These are phyloP conservation scores for Geococcyx californianus DNA, from an alignment of 2,113 vertebrate species.

Conservation along the genomic window DNA sequence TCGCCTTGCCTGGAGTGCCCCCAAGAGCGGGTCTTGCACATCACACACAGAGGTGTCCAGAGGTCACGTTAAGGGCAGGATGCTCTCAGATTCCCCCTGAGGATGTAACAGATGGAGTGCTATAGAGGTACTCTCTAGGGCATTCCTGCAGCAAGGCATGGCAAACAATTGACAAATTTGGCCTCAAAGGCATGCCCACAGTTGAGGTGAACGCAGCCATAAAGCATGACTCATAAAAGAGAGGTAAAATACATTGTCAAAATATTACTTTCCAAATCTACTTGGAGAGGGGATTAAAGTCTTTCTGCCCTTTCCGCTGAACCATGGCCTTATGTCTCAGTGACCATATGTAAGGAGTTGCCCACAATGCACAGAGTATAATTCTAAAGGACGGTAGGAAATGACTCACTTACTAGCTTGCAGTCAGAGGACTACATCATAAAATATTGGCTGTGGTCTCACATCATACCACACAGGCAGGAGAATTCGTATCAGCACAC, in stretches of 20 bases:
- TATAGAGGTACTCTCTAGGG: not conserved
- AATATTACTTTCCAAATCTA: not conserved
- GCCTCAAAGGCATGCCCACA: not conserved
- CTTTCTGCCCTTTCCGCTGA: not conserved
- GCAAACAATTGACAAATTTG: not conserved
- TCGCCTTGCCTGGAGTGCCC: conserved; percentile 9
- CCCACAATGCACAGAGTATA: not conserved
- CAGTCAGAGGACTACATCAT: not conserved
- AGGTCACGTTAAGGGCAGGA: conserved; percentile 24
- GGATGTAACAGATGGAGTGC: conserved; percentile 33
- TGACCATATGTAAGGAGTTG: not conserved
- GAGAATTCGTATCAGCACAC: conserved; percentile 24
- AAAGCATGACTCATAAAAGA: not conserved
- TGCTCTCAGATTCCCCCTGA: not conserved
- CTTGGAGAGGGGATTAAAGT: not conserved
- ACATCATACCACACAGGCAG: not conserved
- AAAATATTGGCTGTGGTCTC: conserved; percentile 12
- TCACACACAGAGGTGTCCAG: not conserved
- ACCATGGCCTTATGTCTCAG: not conserved
- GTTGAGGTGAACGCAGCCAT: not conserved
- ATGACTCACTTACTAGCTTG: not conserved
- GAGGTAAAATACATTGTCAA: not conserved
- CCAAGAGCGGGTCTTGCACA: not conserved
- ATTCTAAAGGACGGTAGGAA: not conserved
- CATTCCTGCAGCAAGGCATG: not conserved